Percentiles rank a stretch among this genome's conserved stretches.
Evolutionary conservation across 2,888 invertebrate species (phyloP).

Genomic region (Stenodera caucasica): DNA sequence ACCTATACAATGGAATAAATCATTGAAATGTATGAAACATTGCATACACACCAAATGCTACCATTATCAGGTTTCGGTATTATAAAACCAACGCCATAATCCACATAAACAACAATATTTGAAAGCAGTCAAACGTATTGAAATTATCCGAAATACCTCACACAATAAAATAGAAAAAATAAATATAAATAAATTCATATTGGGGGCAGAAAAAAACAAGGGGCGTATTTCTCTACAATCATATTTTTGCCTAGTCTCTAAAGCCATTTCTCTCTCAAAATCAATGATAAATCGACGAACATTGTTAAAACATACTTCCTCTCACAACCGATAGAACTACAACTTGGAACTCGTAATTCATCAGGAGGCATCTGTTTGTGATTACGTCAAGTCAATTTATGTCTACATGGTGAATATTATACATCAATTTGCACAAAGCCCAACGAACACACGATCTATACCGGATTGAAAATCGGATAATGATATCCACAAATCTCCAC

Average conservation of each 20-base stretch:
- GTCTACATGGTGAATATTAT: slow-evolving; percentile 23
- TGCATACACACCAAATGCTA: slow-evolving; percentile 1
- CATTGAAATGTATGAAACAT: slow-evolving; percentile 7
- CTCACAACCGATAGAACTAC: not conserved
- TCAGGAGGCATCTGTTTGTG: slow-evolving; percentile 27
- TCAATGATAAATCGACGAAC: slow-evolving; percentile 1
- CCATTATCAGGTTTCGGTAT: slow-evolving; percentile 2
- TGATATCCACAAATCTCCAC: not conserved
- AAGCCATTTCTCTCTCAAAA: not conserved
- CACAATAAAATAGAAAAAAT: not conserved
- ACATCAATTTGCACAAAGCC: slow-evolving; percentile 24
- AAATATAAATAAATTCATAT: not conserved
- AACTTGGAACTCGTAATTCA: slow-evolving; percentile 17
- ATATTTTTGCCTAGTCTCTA: not conserved
- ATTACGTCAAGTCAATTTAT: slow-evolving; percentile 29
- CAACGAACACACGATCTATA: not conserved
- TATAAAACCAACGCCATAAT: slow-evolving; percentile 1
- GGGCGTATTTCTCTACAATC: not conserved
- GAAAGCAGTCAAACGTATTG: not conserved
- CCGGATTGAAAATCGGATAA: not conserved
- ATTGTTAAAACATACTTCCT: slow-evolving; percentile 5
- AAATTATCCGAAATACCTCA: not conserved
- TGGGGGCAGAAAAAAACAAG: too few relatives aligned
- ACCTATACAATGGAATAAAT: not conserved
- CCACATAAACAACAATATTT: slow-evolving; percentile 2